Base-by-base conservation (phyloP, 2,888 invertebrate genomes). In the Eilema griseolum region DNA sequence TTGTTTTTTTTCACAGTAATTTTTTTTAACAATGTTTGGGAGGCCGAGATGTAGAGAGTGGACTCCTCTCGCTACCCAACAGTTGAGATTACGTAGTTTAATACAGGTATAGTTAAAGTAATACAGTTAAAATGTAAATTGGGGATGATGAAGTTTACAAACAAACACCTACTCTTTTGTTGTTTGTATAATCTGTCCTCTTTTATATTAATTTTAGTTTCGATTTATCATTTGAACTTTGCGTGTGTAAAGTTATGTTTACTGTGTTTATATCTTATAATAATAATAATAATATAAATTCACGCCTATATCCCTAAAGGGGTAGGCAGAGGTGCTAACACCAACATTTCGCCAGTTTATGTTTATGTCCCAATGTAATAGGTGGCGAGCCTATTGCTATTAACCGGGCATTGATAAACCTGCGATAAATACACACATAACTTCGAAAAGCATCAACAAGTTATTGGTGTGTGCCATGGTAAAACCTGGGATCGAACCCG, bases 11-110 rank as follows among this genome's bases (percentile, higher is more conserved):
- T 59, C 41, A 46, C 12, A 71, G 62, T 72, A 65, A 71, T 71
- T 81, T 79, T 67, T 74, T 83, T 79, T 75, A 78, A 88, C 76
- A 89, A 96, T 96, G 95, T 95, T 96, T 88, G 95, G 96, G 79
- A 95, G 96, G 83, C 97, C 97, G 64, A 96, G 97, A 84, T 97
- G 97, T 90, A 96, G 97, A 86, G 90, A 97, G 92, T 98, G 98
- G 97, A 96, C 97, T 74, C 98, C 98, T 65, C 93, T 98, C 75
- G 96, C 97, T 63, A 97, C 98, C 24, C 98, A 98, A 90, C 98
- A 98, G 96, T 95, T 98, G 79, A 96, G 98, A 68, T 93, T 98
- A 63, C 96, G 98, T 78, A 98, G 97, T 92, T 95, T 98, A 72
- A 96, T 97, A 84, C 97, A 97, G 95, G 96, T 98, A 89, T 23